phyloP scores from a whole-genome alignment of 2,797 vertebrate species.

The Heliangelus exortis region DNA sequence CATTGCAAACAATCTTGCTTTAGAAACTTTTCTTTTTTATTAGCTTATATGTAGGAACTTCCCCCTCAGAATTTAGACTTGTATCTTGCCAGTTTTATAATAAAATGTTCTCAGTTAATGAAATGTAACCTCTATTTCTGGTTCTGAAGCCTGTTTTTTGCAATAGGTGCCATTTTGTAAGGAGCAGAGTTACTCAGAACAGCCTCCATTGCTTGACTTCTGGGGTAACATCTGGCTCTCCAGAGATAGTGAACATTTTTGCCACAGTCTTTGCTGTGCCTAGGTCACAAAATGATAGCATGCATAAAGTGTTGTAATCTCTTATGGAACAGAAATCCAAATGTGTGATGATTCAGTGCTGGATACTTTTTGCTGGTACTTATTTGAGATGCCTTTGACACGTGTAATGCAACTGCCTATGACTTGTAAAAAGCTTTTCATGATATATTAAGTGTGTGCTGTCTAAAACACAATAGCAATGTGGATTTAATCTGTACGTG shows the following conservation, averaged over 20 bases:
- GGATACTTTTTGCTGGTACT: background rate
- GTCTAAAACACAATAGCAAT: background rate
- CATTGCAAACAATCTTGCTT: background rate
- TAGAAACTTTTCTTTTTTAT: background rate
- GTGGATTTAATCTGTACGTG: background rate
- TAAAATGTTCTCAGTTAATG: background rate
- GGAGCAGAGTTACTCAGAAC: background rate
- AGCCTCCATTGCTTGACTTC: background rate
- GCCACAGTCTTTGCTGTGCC: background rate
- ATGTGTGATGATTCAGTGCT: background rate
- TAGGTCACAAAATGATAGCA: background rate
- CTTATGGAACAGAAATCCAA: background rate
- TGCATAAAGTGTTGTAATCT: fast-evolving
- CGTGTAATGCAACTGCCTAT: background rate
- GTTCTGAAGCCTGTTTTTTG: background rate
- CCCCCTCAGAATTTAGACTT: background rate
- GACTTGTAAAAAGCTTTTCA: background rate
- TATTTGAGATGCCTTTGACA: background rate
- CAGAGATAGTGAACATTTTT: background rate
- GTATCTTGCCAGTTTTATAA: background rate
- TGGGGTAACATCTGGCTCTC: background rate
- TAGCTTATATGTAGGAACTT: background rate
- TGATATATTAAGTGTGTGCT: background rate
- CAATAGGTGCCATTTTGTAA: background rate
- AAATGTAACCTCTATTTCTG: background rate